Evolutionary conservation across 2,797 vertebrate species (phyloP).

Genomic region (Gobionotothen gibberifrons): DNA sequence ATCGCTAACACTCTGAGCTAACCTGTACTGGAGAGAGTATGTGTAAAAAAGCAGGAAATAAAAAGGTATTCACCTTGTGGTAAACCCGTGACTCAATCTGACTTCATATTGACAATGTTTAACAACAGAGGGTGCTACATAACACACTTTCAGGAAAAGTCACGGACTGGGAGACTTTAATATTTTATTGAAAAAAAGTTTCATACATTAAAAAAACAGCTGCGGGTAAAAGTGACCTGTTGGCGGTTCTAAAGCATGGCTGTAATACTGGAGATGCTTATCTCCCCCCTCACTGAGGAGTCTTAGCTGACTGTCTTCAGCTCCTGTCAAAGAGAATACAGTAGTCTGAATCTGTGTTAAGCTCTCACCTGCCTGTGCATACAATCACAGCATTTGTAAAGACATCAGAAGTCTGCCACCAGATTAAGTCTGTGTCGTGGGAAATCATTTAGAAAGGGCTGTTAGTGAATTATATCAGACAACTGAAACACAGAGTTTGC

Average conservation of each 20-base stretch:
- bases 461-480: constrained; percentile 4
- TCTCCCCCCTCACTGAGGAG: neutral
- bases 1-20: too few relatives aligned
- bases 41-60: too few relatives aligned
- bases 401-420: constrained; percentile 14
- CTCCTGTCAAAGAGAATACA: constrained; percentile 23
- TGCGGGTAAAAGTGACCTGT: too few relatives aligned
- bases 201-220: too few relatives aligned
- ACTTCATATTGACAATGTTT: too few relatives aligned
- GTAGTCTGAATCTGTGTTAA: constrained; percentile 23
- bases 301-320: neutral
- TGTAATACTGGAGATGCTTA: neutral
- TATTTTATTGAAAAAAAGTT: too few relatives aligned
- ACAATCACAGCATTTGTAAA: constrained; percentile 20
- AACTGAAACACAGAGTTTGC: neutral
- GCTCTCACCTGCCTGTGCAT: constrained; percentile 25
- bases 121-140: too few relatives aligned
- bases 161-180: too few relatives aligned
- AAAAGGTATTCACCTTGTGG: too few relatives aligned
- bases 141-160: too few relatives aligned
- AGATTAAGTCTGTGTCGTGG: constrained; percentile 9
- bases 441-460: neutral
- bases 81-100: too few relatives aligned
- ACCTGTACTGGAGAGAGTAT: too few relatives aligned
- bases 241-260: neutral